Base-by-base conservation (phyloP, 2,888 invertebrate species). In the Agrotis exclamationis region DNA sequence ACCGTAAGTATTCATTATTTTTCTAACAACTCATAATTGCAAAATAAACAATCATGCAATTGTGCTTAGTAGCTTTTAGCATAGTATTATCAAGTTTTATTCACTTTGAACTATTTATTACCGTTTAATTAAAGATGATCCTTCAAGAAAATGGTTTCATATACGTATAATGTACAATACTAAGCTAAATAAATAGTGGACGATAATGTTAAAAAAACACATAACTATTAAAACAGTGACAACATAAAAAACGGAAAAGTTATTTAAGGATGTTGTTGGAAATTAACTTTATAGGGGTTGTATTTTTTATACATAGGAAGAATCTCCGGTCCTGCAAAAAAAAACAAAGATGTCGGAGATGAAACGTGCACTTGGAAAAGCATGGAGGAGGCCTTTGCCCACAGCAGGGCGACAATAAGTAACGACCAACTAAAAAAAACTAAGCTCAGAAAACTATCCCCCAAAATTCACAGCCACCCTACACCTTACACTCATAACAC, bases 401-500 rank as follows among this genome's bases (percentile, higher is more conserved):
- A n/a, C n/a, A n/a, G n/a, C n/a, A n/a, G n/a, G n/a, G n/a, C n/a
- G n/a, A n/a, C n/a, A n/a, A n/a, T n/a, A n/a, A n/a, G n/a, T n/a
- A n/a, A n/a, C n/a, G n/a, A n/a, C n/a, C n/a, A n/a, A n/a, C n/a
- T n/a, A n/a, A 33, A 54, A 57, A 65, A 74, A 63, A 67, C 20
- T 14, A 75, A 78, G 65, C 75, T 33, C 57, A 63, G 62, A 64
- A 63, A 65, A 18, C 14, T 62, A 44, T 75, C 59, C 58, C 1
- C 22, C 7, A 13, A 39, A 66, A 70, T 3, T 24, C 54, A 68
- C 62, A 76, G 76, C 54, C 72, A 76, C 68, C 68, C 72, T 76
- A 79, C 70, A 51, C 33, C 50, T 63, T 44, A 51, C 45, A 24
- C 60, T 71, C 50, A 72, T 63, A 78, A 76, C 64, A 83, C 76